Conservation (phyloP, 2,113 vertebrate species). For the Actinemys pallida region DNA sequence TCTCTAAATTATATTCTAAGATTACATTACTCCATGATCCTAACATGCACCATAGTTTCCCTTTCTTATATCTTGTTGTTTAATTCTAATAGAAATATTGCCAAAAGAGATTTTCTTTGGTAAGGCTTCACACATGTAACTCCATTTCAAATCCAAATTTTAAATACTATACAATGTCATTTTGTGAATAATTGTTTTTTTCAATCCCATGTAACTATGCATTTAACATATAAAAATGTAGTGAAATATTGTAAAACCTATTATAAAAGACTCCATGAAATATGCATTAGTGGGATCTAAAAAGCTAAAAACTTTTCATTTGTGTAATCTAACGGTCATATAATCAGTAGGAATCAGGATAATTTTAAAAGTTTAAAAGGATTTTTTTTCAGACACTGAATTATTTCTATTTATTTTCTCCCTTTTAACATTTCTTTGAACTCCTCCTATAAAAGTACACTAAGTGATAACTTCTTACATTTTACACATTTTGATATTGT, state of each 20-base stretch:
- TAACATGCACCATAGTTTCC: neutral
- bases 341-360: neutral
- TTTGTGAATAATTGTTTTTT: neutral
- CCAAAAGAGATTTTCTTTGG: neutral
- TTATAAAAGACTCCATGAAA: neutral
- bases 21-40: neutral
- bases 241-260: neutral
- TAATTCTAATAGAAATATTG: neutral
- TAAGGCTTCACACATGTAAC: neutral
- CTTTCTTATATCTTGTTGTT: neutral
- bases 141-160: neutral
- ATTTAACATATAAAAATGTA: neutral
- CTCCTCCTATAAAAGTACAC: neutral
- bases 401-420: neutral
- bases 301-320: neutral
- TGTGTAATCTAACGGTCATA: neutral
- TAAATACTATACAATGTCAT: neutral
- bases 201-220: neutral
- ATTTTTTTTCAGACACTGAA: neutral
- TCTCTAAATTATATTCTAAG: neutral
- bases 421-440: neutral
- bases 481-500: neutral
- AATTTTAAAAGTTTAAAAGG: neutral
- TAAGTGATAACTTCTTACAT: neutral
- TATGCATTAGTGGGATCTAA: neutral